phyloP scores from a whole-genome alignment of 2,113 vertebrate genomes.

The Eurypyga helias region DNA sequence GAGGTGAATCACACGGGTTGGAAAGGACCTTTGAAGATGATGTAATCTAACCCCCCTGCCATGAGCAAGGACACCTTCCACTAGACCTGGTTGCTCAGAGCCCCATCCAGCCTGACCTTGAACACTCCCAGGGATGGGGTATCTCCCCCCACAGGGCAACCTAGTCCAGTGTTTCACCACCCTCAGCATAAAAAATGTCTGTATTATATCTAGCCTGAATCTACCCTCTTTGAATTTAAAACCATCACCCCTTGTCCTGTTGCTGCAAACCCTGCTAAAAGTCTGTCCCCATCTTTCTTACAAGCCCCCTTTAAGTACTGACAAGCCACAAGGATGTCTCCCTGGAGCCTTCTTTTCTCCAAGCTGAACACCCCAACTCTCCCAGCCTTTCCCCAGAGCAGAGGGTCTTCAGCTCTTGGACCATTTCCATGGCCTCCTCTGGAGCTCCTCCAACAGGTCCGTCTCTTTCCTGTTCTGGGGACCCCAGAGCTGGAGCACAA shows the following conservation, averaged over 20 bases:
- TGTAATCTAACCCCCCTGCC: too few relatives aligned
- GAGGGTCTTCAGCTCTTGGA: too few relatives aligned
- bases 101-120: neutral
- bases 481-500: too few relatives aligned
- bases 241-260: neutral
- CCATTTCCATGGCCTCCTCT: too few relatives aligned
- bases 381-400: too few relatives aligned
- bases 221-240: neutral
- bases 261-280: rapidly evolving
- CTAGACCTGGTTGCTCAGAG: neutral
- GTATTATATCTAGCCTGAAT: rapidly evolving
- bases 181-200: rapidly evolving
- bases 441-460: too few relatives aligned
- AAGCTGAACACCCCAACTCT: neutral
- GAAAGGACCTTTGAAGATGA: neutral
- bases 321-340: rapidly evolving
- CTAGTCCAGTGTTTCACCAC: rapidly evolving
- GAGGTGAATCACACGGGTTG: neutral
- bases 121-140: neutral
- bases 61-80: neutral
- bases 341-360: neutral
- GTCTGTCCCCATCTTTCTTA: neutral
- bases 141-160: neutral
- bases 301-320: rapidly evolving
- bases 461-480: too few relatives aligned